A percentile compares a stretch with the other conserved stretches of the same genome.
These are phyloP conservation scores for Petrosia ficiformis DNA, from an alignment of 37 sponge, comb jelly and placozoan species.

Conservation along the genomic window DNA sequence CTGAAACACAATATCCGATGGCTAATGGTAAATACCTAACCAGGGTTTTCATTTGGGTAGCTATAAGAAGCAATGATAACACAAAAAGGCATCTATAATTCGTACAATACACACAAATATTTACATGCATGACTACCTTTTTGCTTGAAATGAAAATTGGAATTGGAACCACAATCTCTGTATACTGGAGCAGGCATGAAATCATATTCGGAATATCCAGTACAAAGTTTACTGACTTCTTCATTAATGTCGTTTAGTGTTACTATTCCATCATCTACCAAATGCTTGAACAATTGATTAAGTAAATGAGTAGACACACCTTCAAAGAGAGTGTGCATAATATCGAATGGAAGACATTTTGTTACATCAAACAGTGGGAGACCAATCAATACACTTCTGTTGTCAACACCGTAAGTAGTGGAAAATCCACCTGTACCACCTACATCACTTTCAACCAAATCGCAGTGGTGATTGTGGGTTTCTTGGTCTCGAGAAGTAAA, in stretches of 20 bases:
- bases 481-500: not conserved
- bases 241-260: constrained; percentile 2
- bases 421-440: not conserved
- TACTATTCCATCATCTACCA: not conserved
- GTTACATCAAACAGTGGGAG: constrained; percentile 11
- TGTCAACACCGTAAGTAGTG: constrained; percentile 11
- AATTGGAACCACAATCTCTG: not conserved
- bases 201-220: constrained; percentile 3
- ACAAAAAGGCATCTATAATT: not conserved
- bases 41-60: not conserved
- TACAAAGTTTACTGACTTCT: not conserved
- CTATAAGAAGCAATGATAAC: not conserved
- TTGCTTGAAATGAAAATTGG: not conserved
- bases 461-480: not conserved
- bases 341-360: constrained; percentile 17
- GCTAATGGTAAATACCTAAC: too few relatives aligned
- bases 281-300: not conserved
- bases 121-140: not conserved
- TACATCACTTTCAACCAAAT: not conserved
- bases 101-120: not conserved
- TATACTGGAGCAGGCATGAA: constrained; percentile 6
- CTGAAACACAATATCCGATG: too few relatives aligned
- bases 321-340: constrained; percentile 29
- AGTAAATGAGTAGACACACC: not conserved
- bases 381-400: not conserved